Evolutionary conservation across 2,888 invertebrate species (phyloP), one percentile per base, ranked within the genome.

Genomic region (Margaritifera margaritifera): DNA sequence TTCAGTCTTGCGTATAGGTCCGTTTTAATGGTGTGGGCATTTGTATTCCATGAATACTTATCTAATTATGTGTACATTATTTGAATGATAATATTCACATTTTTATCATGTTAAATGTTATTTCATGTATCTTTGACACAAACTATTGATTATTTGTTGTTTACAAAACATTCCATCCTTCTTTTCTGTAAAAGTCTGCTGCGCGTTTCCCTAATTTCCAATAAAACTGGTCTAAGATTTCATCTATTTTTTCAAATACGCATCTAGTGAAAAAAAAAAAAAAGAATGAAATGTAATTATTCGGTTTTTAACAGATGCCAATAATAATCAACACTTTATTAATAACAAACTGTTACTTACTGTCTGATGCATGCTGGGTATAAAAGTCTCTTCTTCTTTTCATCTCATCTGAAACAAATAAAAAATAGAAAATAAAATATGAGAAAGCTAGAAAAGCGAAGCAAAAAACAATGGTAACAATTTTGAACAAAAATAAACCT

Each of bases 341-440:
- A 31, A 42, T 42, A 42, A 42, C 42, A 15, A 2, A 42, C 3
- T 42, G 42, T 18, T 61, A 1, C 74, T 60, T 73, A 84, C 83
- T 80, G 62, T 74, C 75, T 27, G 73, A 69, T 20, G 84, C 79
- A 61, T 79, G 68, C 4, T 69, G 93, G 69, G 93, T 92, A 90
- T 96, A 97, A 91, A 96, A 97, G 75, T 94, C 94, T 82, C 95
- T 93, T 80, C 97, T 92, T 79, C 95, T 92, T 86, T 94, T 93
- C 94, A 97, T 95, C 91, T 98, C 97, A 91, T 92, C 93, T 93
- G 81, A 20, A 90, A 89, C 64, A 64, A 24, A 64, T 52, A 31
- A 42, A 61, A 42, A 50, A 56, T 50, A 42, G 31, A 50, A 63
- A 27, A 19, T n/a, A 51, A 68, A 19, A 57, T 60, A 22, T 19